phyloP scores from a whole-genome alignment of 2,888 invertebrate species.

The Creontiades dilutus region DNA sequence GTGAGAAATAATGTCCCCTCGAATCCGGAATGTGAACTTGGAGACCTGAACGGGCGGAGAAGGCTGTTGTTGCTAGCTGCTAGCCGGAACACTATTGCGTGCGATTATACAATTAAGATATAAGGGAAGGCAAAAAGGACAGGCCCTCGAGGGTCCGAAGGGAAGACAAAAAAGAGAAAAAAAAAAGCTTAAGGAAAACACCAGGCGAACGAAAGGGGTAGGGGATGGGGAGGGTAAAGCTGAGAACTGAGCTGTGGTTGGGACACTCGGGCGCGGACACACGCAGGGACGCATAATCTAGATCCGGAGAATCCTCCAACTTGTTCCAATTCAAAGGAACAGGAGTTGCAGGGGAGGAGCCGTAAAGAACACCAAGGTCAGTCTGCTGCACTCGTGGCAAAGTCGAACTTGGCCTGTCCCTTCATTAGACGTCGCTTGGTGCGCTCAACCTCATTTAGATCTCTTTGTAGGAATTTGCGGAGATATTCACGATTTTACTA shows the following conservation, averaged over 20 bases:
- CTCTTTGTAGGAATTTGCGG: too few species aligned
- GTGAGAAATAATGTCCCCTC: slow-evolving; percentile 53
- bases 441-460: too few species aligned
- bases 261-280: slow-evolving; percentile 48
- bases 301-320: slow-evolving; percentile 42
- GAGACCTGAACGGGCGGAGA: slow-evolving; percentile 21
- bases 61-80: slow-evolving; percentile 63
- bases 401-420: neutral
- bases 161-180: neutral
- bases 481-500: too few species aligned
- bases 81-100: slow-evolving; percentile 69
- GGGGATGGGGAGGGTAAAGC: neutral
- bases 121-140: slow-evolving; percentile 45
- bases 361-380: slow-evolving; percentile 59
- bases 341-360: slow-evolving; percentile 51
- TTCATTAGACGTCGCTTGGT: slow-evolving; percentile 15
- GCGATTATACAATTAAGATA: slow-evolving; percentile 71
- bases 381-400: slow-evolving; percentile 6
- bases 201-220: neutral
- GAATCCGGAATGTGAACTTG: slow-evolving; percentile 60
- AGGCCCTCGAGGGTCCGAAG: slow-evolving; percentile 38
- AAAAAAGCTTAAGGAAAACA: neutral
- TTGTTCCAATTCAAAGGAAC: slow-evolving; percentile 52
- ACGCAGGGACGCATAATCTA: slow-evolving; percentile 60
- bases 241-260: slow-evolving; percentile 29